These are phyloP conservation scores for Nibea coibor DNA, from an alignment of 2,113 vertebrate species.

Conservation along the genomic window DNA sequence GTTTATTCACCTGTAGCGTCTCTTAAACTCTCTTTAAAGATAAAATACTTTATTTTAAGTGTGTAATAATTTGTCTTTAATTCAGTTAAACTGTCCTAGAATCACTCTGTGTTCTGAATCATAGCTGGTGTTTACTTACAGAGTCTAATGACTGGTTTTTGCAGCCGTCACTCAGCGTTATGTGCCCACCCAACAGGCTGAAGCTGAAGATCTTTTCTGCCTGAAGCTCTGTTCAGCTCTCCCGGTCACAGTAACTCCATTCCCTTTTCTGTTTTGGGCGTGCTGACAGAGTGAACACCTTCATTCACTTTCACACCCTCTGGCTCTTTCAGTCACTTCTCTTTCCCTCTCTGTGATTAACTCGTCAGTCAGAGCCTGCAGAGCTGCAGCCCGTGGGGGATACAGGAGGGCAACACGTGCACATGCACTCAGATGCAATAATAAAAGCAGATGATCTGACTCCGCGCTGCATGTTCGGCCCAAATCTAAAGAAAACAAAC, in stretches of 20 bases:
- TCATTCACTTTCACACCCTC: slow-evolving; percentile 15
- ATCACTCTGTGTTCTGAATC: background rate
- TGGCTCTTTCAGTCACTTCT: slow-evolving; percentile 22
- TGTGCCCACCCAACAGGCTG: background rate
- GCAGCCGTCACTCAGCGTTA: background rate
- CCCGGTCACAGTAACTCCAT: no score
- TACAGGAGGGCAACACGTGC: background rate
- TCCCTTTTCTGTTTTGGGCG: no score
- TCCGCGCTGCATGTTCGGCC: no score
- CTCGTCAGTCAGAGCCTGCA: background rate
- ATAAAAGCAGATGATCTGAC: background rate
- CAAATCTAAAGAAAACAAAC: background rate
- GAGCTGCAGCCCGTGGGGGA: background rate
- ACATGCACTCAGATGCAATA: background rate
- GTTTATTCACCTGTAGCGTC: no score
- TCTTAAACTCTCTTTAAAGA: no score
- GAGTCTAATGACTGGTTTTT: background rate
- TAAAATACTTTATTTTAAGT: no score
- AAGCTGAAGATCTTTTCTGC: background rate
- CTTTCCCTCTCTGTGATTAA: slow-evolving; percentile 21
- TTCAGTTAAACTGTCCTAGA: background rate
- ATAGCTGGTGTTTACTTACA: background rate
- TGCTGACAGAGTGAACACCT: background rate
- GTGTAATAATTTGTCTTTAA: no score
- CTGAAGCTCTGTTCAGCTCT: background rate